phyloP scores from a whole-genome alignment of 2,797 vertebrate species.

The Streptopelia turtur region DNA sequence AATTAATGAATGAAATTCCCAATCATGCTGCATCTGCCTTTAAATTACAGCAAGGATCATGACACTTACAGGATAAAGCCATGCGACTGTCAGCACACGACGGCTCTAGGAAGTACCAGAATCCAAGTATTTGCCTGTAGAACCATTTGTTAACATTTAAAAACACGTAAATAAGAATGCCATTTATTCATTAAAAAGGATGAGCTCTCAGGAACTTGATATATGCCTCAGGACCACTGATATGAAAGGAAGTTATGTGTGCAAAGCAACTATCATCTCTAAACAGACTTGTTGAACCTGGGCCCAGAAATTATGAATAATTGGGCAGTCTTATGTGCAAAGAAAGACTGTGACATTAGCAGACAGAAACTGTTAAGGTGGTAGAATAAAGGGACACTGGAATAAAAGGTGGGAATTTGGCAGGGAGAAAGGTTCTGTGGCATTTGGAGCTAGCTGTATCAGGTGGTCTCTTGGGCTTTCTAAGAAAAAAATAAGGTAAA shows the following conservation, averaged over 20 bases:
- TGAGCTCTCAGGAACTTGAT: background rate
- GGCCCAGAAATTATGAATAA: constrained; percentile 25
- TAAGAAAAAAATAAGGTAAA: background rate
- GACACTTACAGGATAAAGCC: background rate
- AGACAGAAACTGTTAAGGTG: background rate
- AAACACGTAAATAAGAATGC: background rate
- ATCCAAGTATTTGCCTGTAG: background rate
- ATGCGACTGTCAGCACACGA: background rate
- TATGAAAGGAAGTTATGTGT: background rate
- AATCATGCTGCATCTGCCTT: background rate
- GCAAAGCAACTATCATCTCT: background rate
- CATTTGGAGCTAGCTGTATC: background rate
- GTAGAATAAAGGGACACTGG: background rate
- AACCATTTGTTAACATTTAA: background rate
- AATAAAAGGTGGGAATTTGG: background rate
- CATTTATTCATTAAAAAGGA: background rate
- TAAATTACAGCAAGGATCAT: background rate
- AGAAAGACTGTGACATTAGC: background rate
- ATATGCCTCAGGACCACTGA: background rate
- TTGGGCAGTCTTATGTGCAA: background rate
- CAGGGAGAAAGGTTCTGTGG: background rate
- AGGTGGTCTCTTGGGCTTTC: background rate
- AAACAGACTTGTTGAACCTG: constrained; percentile 1
- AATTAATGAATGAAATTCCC: background rate
- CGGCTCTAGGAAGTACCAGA: background rate